Evolutionary conservation across 92 coral and sea anemone species (phyloP).

Genomic region (Parazoanthus atlanticus): DNA sequence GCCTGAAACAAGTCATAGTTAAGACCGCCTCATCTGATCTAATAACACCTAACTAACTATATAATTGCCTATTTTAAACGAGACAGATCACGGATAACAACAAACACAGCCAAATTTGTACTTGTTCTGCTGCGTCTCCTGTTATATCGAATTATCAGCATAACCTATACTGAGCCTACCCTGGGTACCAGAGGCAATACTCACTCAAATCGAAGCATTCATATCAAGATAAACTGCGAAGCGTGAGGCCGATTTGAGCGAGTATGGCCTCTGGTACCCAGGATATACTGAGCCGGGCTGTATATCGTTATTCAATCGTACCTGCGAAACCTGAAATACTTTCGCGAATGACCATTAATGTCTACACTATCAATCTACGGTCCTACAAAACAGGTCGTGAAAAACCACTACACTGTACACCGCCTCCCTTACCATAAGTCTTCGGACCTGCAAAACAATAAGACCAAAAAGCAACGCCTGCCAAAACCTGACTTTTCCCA

Average conservation of each 20-base stretch:
- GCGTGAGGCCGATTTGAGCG: too few relatives aligned
- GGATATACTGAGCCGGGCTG: background rate
- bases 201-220: too few relatives aligned
- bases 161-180: background rate
- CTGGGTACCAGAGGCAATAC: too few relatives aligned
- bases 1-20: background rate
- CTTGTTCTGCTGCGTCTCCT: background rate
- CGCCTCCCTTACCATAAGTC: conserved; percentile 1
- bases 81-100: background rate
- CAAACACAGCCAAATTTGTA: background rate
- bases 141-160: background rate
- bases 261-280: too few relatives aligned
- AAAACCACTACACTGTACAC: background rate
- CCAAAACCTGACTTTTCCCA: background rate
- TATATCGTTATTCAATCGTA: background rate
- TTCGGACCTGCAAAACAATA: conserved; percentile 21
- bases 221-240: too few relatives aligned
- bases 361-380: background rate
- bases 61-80: background rate
- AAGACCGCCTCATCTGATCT: background rate
- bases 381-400: background rate
- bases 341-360: background rate
- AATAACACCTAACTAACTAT: background rate
- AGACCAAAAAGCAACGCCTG: background rate
- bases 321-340: background rate